Evolutionary conservation across 2,797 vertebrate genomes (phyloP).

Genomic region (Clamator glandarius): DNA sequence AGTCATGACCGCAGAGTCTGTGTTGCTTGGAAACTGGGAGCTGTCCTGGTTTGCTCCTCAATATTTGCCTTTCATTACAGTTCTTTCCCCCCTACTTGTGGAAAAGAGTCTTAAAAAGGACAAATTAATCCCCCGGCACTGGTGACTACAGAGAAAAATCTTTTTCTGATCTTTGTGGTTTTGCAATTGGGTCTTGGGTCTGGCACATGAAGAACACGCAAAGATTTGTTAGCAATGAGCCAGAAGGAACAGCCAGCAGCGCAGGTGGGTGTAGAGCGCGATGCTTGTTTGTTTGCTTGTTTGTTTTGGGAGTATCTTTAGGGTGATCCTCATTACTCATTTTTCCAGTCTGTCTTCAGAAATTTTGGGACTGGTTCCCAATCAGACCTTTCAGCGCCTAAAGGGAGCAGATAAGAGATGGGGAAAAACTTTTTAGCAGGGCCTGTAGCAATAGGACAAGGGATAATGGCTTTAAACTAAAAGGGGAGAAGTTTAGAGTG

Average conservation of each 20-base stretch:
- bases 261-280: accelerated
- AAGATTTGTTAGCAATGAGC: neutral
- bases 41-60: constrained; percentile 41
- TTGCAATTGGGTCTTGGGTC: neutral
- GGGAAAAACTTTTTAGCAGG: too few relatives aligned
- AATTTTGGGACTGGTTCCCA: neutral
- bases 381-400: neutral
- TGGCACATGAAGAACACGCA: neutral
- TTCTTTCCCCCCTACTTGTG: neutral
- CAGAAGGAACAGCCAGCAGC: neutral
- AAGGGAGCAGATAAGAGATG: too few relatives aligned
- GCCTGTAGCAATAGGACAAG: too few relatives aligned
- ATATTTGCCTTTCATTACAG: constrained; percentile 17
- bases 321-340: neutral
- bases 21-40: constrained; percentile 57
- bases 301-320: neutral
- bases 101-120: neutral
- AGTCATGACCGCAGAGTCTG: constrained; percentile 26
- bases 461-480: too few relatives aligned
- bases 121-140: neutral
- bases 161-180: neutral
- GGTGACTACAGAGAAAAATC: neutral
- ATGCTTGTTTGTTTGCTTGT: neutral
- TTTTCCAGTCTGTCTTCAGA: neutral
- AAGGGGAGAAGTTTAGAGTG: too few relatives aligned